These are phyloP conservation scores for Ganaspis sp. DNA, from an alignment of 1,140 invertebrate genomes.

Conservation along the genomic window DNA sequence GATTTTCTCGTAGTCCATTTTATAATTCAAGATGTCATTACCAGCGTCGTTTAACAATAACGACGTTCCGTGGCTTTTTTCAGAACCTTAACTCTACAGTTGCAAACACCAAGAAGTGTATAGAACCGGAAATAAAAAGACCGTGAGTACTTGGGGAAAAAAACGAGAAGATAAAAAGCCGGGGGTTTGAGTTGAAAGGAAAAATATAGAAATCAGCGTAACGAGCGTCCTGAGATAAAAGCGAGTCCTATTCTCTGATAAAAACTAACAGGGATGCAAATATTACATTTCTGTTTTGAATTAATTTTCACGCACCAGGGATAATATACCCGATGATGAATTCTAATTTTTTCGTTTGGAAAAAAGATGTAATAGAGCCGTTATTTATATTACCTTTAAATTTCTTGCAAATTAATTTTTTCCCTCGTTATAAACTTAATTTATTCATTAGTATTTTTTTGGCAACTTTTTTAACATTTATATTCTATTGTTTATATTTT, in stretches of 20 bases:
- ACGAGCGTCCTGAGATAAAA: constrained; percentile 8
- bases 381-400: too few relatives aligned
- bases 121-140: neutral
- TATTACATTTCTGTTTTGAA: neutral
- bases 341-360: neutral
- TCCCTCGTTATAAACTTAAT: too few relatives aligned
- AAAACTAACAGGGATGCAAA: neutral
- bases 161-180: neutral
- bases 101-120: neutral
- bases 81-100: neutral
- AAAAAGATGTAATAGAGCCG: too few relatives aligned
- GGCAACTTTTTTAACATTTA: too few relatives aligned
- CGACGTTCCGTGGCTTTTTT: neutral
- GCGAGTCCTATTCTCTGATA: neutral
- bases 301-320: neutral
- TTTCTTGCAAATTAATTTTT: too few relatives aligned
- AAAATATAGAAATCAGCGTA: constrained; percentile 2
- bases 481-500: too few relatives aligned
- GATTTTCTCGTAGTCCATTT: neutral
- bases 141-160: neutral
- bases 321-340: neutral
- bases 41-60: constrained; percentile 1
- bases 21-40: neutral
- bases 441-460: too few relatives aligned
- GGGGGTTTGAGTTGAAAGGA: neutral